Percentiles rank a stretch among this genome's conserved stretches.
phyloP scores from a whole-genome alignment of 2,797 vertebrate genomes.

The Caiman crocodilus region DNA sequence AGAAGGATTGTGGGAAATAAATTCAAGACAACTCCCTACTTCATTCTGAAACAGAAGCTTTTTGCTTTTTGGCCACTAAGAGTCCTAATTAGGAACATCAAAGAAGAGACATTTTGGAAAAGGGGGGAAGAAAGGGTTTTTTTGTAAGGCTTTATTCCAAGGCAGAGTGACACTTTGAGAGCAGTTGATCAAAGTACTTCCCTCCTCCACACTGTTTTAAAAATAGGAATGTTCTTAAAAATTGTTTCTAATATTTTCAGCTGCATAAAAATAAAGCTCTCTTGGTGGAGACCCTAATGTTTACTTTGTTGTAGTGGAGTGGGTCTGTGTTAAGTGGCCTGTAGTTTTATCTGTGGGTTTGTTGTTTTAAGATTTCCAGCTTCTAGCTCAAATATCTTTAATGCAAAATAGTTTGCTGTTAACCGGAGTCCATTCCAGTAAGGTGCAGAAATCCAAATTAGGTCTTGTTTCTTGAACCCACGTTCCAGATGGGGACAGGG shows the following conservation, averaged over 20 bases:
- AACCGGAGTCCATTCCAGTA: accelerated
- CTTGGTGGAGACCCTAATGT: neutral
- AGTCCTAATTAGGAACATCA: neutral
- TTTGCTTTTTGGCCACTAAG: neutral
- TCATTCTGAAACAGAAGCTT: neutral
- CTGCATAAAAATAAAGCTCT: neutral
- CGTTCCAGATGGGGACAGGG: neutral
- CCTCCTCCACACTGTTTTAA: neutral
- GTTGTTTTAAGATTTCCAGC: slow-evolving; percentile 36
- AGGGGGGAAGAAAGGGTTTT: neutral
- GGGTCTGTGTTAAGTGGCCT: slow-evolving; percentile 15
- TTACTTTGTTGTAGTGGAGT: slow-evolving; percentile 40
- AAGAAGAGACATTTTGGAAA: neutral
- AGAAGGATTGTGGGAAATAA: neutral
- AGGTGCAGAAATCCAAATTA: accelerated
- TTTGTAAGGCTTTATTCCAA: neutral
- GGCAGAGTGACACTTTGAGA: neutral
- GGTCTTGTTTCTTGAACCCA: neutral
- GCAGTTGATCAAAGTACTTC: slow-evolving; percentile 30
- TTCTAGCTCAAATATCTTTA: neutral
- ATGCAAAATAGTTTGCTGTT: neutral
- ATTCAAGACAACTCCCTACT: neutral
- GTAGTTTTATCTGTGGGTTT: slow-evolving; percentile 41
- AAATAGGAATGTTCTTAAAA: slow-evolving; percentile 31
- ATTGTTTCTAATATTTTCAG: slow-evolving; percentile 19